Percentiles rank a stretch among this genome's conserved stretches.
Conservation (phyloP, 2,888 invertebrate genomes). For the Cerceris ruficornis region DNA sequence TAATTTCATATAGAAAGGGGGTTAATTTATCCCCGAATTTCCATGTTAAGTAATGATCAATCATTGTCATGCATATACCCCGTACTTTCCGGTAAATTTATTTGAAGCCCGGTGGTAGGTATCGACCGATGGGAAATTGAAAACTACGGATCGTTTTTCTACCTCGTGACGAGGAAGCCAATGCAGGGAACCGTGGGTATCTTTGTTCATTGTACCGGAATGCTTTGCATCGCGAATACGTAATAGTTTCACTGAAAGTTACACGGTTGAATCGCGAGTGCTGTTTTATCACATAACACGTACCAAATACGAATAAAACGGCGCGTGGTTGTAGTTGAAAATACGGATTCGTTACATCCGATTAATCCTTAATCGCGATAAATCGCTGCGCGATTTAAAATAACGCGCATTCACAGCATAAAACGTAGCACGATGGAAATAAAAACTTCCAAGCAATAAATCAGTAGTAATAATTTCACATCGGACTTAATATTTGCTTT, state of each 20-base stretch:
- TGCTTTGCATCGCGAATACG: conserved; percentile 51
- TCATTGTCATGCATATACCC: conserved; percentile 26
- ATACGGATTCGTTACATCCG: background rate
- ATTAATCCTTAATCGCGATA: no score
- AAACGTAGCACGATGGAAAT: no score
- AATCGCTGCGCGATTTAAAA: no score
- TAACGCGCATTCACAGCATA: no score
- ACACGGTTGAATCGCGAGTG: conserved; percentile 33
- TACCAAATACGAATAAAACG: background rate
- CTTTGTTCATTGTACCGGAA: conserved; percentile 46
- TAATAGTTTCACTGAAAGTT: conserved; percentile 46
- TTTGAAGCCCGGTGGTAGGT: conserved; percentile 24
- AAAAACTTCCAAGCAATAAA: no score
- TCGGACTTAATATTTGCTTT: no score
- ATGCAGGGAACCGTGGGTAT: conserved; percentile 31
- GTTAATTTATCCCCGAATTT: conserved; percentile 26
- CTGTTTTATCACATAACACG: conserved; percentile 33
- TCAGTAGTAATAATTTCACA: no score
- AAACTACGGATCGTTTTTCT: conserved; percentile 56
- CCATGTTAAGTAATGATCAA: conserved; percentile 7
- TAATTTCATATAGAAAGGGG: conserved; percentile 18
- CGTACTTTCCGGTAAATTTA: conserved; percentile 47
- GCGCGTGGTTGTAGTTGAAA: background rate
- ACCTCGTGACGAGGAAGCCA: conserved; percentile 54
- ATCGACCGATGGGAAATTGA: conserved; percentile 53